phyloP scores from a whole-genome alignment of 1,140 invertebrate genomes.

The Halesus radiatus region DNA sequence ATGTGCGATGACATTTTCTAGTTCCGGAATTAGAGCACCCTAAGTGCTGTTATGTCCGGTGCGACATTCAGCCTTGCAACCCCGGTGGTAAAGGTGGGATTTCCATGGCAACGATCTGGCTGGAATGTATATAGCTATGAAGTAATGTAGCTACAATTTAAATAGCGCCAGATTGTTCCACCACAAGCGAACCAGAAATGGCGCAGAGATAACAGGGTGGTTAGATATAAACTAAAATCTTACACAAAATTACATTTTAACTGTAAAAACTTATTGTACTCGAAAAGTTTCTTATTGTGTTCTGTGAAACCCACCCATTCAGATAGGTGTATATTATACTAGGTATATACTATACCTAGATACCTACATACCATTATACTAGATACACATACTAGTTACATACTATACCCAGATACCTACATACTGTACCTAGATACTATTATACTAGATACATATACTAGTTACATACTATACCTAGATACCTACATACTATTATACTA shows the following conservation, averaged over 20 bases:
- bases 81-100: not conserved
- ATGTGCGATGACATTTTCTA: slow-evolving; percentile 32
- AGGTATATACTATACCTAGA: no score
- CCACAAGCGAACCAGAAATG: slow-evolving; percentile 37
- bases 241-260: not conserved
- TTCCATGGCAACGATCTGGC: not conserved
- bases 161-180: slow-evolving; percentile 39
- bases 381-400: no score
- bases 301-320: no score
- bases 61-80: not conserved
- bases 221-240: not conserved
- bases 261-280: no score
- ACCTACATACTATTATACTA: no score
- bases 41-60: not conserved
- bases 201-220: not conserved
- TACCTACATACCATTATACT: no score
- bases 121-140: not conserved
- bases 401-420: no score
- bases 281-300: no score
- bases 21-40: not conserved
- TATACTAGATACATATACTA: no score
- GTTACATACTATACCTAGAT: no score
- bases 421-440: no score
- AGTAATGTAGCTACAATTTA: slow-evolving; percentile 19
- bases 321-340: no score